A percentile compares a stretch with the other conserved stretches of the same genome.
Conservation (phyloP, 2,113 vertebrate genomes). For the Aleadryas rufinucha region DNA sequence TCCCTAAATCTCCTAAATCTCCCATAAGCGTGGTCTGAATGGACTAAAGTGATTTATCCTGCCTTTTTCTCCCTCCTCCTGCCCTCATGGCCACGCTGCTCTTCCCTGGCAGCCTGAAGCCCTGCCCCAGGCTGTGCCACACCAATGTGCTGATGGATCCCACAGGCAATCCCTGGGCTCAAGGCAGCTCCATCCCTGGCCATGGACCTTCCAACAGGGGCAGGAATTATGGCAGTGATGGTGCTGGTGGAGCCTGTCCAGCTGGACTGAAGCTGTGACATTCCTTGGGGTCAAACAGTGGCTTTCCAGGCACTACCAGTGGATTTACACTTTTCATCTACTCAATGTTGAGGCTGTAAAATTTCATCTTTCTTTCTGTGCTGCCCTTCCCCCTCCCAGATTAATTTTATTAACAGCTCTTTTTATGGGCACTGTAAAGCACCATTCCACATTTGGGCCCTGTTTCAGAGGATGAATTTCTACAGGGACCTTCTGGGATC, state of each 20-base stretch:
- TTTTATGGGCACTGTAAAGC: background rate
- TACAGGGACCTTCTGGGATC: background rate
- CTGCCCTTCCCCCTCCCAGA: background rate
- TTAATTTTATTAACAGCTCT: conserved; percentile 1
- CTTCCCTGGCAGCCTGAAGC: background rate
- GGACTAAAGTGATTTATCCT: background rate
- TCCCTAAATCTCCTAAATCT: background rate
- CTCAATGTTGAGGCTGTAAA: background rate
- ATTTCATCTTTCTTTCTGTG: background rate
- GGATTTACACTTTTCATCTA: background rate
- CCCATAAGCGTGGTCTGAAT: rapidly evolving
- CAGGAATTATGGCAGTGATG: background rate
- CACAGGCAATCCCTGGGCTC: background rate
- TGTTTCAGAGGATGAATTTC: background rate
- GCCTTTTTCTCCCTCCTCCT: background rate
- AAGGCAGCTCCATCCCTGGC: background rate
- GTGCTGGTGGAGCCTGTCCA: background rate
- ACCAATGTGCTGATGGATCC: background rate
- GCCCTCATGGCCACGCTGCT: rapidly evolving
- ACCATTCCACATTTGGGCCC: background rate
- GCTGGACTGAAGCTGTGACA: background rate
- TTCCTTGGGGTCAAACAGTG: background rate
- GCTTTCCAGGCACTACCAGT: background rate
- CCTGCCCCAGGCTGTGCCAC: background rate
- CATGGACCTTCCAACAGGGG: background rate